Conservation (phyloP, 2,888 invertebrate species). For the Stenodema calcarata region DNA sequence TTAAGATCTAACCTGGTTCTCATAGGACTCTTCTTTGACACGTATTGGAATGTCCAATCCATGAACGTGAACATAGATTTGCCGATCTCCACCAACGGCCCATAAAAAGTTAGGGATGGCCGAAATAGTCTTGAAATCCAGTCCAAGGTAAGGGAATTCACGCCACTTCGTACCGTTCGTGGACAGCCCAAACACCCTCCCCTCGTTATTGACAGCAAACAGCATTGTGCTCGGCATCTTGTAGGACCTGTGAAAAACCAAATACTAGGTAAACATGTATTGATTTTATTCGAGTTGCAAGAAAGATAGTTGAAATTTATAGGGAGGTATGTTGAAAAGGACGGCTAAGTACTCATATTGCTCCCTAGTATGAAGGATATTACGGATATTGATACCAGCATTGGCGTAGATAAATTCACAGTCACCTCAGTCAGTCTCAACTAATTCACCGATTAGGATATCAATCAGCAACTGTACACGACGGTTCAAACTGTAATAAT, state of each 20-base stretch:
- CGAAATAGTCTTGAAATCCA: conserved; percentile 88
- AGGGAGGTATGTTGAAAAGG: no score
- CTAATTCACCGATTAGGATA: no score
- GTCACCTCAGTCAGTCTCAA: no score
- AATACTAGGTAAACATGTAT: no score
- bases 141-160: conserved; percentile 79
- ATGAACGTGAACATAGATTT: conserved; percentile 90
- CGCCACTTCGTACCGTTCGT: conserved; percentile 84
- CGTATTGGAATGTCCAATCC: conserved; percentile 88
- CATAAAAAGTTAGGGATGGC: conserved; percentile 85
- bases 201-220: conserved; percentile 86
- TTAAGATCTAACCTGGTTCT: conserved; percentile 74
- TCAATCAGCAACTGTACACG: no score
- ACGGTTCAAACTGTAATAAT: no score
- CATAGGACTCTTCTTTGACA: conserved; percentile 87
- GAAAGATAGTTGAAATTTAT: no score
- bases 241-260: background rate
- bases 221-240: conserved; percentile 76
- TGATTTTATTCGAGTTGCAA: no score
- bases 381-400: no score
- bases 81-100: conserved; percentile 92
- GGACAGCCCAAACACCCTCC: conserved; percentile 83
- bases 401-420: no score
- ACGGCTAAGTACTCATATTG: no score
- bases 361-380: no score